Conservation (phyloP, 2,113 vertebrate genomes). For the Syngnathus typhle region DNA sequence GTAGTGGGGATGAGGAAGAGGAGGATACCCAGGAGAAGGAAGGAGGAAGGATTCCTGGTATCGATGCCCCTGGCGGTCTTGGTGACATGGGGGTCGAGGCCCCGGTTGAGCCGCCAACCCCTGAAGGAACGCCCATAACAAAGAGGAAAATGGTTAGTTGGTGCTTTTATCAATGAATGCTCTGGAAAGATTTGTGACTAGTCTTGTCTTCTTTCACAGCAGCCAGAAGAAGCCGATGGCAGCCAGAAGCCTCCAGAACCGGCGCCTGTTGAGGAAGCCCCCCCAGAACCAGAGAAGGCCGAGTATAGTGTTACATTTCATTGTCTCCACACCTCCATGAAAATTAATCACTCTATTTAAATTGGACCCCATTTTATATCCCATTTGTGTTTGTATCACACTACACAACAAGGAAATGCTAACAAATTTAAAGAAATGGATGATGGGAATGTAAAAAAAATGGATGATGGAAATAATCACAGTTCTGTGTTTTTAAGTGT, state of each 20-base stretch:
- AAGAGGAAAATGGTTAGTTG: constrained; percentile 74
- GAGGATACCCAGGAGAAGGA: constrained; percentile 74
- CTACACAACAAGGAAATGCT: neutral
- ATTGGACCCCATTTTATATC: no score
- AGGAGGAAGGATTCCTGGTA: constrained; percentile 72
- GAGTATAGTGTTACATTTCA: constrained; percentile 70
- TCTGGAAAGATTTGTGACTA: neutral
- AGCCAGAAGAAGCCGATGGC: constrained; percentile 56
- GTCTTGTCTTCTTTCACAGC: constrained; percentile 33
- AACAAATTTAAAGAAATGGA: neutral
- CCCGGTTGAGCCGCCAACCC: constrained; percentile 81
- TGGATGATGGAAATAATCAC: neutral
- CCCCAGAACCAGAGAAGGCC: constrained; percentile 79
- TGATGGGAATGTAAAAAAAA: neutral
- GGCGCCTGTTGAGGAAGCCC: constrained; percentile 54
- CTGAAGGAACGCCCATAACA: constrained; percentile 83
- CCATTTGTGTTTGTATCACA: no score
- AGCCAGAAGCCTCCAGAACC: constrained; percentile 60
- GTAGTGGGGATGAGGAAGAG: constrained; percentile 74
- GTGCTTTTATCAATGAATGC: neutral
- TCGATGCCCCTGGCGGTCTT: constrained; percentile 78
- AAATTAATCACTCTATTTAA: no score
- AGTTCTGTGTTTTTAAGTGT: constrained; percentile 57
- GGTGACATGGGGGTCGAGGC: constrained; percentile 86
- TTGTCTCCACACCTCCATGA: neutral